Base-by-base conservation (phyloP, 1,140 invertebrate species). In the Meloidogyne hapla region DNA sequence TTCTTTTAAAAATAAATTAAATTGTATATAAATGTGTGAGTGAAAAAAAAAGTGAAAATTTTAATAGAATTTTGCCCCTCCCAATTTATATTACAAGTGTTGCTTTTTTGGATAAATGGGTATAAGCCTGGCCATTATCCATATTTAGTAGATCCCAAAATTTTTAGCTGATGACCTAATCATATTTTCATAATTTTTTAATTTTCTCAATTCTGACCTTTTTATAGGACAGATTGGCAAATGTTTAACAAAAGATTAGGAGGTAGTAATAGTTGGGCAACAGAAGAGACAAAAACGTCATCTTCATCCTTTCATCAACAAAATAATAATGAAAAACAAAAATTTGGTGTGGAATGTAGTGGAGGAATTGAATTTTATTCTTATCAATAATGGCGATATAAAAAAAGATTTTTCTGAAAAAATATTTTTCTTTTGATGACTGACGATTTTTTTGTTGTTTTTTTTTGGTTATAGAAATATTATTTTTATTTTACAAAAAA, bases 281-380 rank as follows among this genome's bases (percentile, higher is more conserved):
- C n/a, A 15, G n/a, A 56, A 6, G 48, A n/a, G n/a, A 56, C 48
- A 56, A 13, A 56, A 56, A n/a, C 48, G n/a, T n/a, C 18, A 56
- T n/a, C 18, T n/a, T 56, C 48, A 56, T 8, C 48, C 8, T 56
- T 13, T 8, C n/a, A n/a, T 6, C 18, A n/a, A 56, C n/a, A n/a
- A 21, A 45, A 18, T 45, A 45, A 18, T 15, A 45, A 45, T 45
- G 42, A 45, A 18, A 45, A 45, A 4, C 42, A 45, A 45, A 1
- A 45, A 45, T 15, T n/a, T 56, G 48, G n/a, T 1, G 48, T 8
- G n/a, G 48, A 56, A 56, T n/a, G 48, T 56, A 56, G 48, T 9
- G 48, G 48, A n/a, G 48, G 48, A n/a, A 56, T 56, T n/a, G 48
- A n/a, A 56, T 56, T 56, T 56, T 56, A 56, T n/a, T 15, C 48